These are phyloP conservation scores for Lytechinus variegatus DNA, from an alignment of 35 echinoderm and acorn worm genomes.

Conservation along the genomic window DNA sequence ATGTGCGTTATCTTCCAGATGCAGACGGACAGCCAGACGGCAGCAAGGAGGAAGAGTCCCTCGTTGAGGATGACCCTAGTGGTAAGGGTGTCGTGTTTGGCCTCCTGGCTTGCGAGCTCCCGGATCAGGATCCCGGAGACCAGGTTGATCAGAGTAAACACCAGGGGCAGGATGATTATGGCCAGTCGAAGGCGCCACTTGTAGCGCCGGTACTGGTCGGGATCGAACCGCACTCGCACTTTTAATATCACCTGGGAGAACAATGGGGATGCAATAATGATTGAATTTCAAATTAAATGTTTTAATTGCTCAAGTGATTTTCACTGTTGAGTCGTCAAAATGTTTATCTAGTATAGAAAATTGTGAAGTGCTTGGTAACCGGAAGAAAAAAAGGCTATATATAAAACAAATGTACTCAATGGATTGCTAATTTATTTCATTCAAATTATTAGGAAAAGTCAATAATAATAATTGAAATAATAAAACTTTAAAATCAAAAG, in stretches of 20 bases:
- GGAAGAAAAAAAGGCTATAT: too few relatives aligned
- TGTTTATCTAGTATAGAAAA: too few relatives aligned
- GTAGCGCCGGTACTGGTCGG: constrained; percentile 73
- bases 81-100: constrained; percentile 24
- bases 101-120: not conserved
- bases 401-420: too few relatives aligned
- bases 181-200: constrained; percentile 59
- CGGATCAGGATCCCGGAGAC: constrained; percentile 64
- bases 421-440: too few relatives aligned
- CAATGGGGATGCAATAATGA: not conserved
- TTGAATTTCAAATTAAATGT: too few relatives aligned
- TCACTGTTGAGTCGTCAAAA: too few relatives aligned
- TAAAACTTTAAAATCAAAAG: too few relatives aligned
- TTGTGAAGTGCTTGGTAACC: too few relatives aligned
- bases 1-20: constrained; percentile 96
- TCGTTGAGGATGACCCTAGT: constrained; percentile 82
- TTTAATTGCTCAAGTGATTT: too few relatives aligned
- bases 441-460: too few relatives aligned
- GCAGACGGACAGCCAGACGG: constrained; percentile 68
- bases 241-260: constrained; percentile 82
- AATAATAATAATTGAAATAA: too few relatives aligned
- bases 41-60: constrained; percentile 70
- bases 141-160: constrained; percentile 73
- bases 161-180: constrained; percentile 53
- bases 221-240: constrained; percentile 71